phyloP scores from a whole-genome alignment of 2,113 vertebrate genomes.

The Hiodon alosoides region DNA sequence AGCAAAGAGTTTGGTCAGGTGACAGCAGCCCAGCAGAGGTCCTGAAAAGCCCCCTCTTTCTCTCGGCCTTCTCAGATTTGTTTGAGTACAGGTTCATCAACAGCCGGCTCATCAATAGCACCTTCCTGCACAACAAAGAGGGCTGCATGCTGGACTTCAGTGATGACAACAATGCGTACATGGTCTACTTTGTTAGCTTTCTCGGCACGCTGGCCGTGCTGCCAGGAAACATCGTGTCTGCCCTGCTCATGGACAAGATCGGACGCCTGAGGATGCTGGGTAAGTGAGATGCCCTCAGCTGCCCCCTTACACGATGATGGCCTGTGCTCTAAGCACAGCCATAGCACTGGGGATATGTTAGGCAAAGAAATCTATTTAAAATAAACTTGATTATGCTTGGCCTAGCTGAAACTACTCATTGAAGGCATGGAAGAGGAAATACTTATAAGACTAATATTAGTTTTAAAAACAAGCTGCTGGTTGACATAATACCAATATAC shows the following conservation, averaged over 20 bases:
- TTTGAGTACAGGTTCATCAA: constrained; percentile 91
- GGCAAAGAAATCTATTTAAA: no score
- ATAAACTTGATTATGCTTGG: no score
- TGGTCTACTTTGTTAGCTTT: constrained; percentile 98
- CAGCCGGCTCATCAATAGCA: constrained; percentile 86
- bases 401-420: no score
- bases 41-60: neutral
- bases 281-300: constrained; percentile 37
- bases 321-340: neutral
- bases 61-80: constrained; percentile 66
- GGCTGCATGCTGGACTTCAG: constrained; percentile 91
- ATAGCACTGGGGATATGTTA: neutral
- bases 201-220: constrained; percentile 89
- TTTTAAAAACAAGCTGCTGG: no score
- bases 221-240: constrained; percentile 92
- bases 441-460: no score
- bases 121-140: constrained; percentile 94
- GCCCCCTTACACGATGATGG: neutral
- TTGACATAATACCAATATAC: no score
- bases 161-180: constrained; percentile 93
- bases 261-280: constrained; percentile 93
- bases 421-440: no score
- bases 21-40: neutral
- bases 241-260: constrained; percentile 96
- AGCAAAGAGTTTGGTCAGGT: no score